Conservation (phyloP, 2,888 invertebrate genomes). For the Drosophila maculinotata region DNA sequence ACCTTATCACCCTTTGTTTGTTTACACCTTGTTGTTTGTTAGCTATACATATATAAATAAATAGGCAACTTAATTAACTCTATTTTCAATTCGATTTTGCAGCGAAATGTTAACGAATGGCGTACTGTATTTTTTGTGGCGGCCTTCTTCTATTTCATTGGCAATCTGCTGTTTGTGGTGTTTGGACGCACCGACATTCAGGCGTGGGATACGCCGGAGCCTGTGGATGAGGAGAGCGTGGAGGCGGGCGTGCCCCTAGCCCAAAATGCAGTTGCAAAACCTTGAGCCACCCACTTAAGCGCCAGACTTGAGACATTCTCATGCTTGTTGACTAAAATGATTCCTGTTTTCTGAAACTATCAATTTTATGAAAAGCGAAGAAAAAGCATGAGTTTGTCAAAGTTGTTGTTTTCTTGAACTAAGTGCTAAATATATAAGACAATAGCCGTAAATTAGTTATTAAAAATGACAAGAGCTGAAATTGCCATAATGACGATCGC, state of each 20-base stretch:
- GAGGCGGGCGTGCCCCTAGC: constrained; percentile 60
- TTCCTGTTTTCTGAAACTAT: too few species aligned
- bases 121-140: constrained; percentile 87
- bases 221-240: constrained; percentile 51
- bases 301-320: constrained; percentile 35
- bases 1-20: background rate
- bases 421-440: constrained; percentile 39
- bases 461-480: constrained; percentile 51
- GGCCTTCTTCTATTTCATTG: constrained; percentile 86
- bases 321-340: background rate
- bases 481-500: constrained; percentile 72
- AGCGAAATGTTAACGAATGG: constrained; percentile 86
- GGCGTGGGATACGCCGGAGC: constrained; percentile 87
- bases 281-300: constrained; percentile 15
- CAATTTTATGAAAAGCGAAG: background rate
- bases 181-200: constrained; percentile 87
- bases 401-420: constrained; percentile 48
- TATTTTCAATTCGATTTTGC: too few species aligned
- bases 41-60: too few species aligned
- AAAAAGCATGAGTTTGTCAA: constrained; percentile 31
- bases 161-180: constrained; percentile 86
- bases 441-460: constrained; percentile 38
- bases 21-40: background rate
- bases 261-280: constrained; percentile 23
- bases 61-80: too few species aligned